These are phyloP conservation scores for Caenorhabditis imperialis DNA, from an alignment of 2,888 invertebrate species.

Conservation along the genomic window DNA sequence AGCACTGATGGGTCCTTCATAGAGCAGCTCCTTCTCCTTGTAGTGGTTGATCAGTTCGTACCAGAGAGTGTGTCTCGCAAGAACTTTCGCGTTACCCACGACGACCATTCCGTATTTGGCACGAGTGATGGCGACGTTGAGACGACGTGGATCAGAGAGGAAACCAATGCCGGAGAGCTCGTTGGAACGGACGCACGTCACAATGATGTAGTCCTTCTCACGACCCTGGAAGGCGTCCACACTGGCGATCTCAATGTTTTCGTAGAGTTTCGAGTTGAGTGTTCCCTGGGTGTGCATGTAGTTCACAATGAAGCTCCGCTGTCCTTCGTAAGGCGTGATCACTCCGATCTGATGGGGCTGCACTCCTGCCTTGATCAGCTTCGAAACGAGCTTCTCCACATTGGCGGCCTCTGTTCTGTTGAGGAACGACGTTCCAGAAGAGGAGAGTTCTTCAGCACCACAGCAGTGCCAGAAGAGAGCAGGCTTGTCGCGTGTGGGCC, in stretches of 20 bases:
- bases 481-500: conserved; percentile 95
- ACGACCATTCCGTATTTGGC: conserved; percentile 89
- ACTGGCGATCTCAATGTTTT: conserved; percentile 97
- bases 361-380: conserved; percentile 85
- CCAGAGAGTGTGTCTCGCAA: conserved; percentile 97
- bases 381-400: conserved; percentile 96
- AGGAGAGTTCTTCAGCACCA: conserved; percentile 98
- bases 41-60: conserved; percentile 86
- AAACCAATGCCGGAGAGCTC: conserved; percentile 99
- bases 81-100: conserved; percentile 97
- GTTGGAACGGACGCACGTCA: conserved; percentile 98
- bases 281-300: conserved; percentile 99
- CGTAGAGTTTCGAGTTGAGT: conserved; percentile 93
- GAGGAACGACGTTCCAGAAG: conserved; percentile 97
- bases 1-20: conserved; percentile 97
- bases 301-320: conserved; percentile 86
- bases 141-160: conserved; percentile 94
- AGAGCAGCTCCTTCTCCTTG: conserved; percentile 81
- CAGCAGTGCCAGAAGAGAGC: conserved; percentile 97
- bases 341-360: conserved; percentile 96
- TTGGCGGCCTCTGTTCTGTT: conserved; percentile 98
- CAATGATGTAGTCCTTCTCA: conserved; percentile 98
- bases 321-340: conserved; percentile 97
- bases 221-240: conserved; percentile 93
- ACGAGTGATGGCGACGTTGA: conserved; percentile 97